Evolutionary conservation across 1,140 invertebrate species (phyloP), one percentile per base, ranked within the genome.

Genomic region (Brachionus koreanus): DNA sequence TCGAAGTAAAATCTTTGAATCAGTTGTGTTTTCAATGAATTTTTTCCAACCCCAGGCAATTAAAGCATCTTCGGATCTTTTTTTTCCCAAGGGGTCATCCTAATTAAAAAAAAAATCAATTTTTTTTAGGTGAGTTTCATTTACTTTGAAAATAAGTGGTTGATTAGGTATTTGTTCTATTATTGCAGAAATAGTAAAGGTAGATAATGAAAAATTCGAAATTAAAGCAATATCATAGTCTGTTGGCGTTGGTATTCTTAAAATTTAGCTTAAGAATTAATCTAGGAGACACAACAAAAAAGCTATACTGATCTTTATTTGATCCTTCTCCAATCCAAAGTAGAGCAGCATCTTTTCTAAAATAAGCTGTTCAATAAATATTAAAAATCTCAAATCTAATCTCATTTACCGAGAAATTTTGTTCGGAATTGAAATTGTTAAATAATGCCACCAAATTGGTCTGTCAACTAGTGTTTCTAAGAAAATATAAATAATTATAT

Each of bases 401-500:
- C n/a, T n/a, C n/a, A 25, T 16, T n/a, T 23, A 37, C 67, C 16
- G 42, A 0, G 33, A 75, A 0, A 86, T 23, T 19, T 84, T 83
- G 46, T 86, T 84, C 2, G 86, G 86, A 5, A 87, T 84, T 0
- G 84, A 85, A 3, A 87, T 83, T 1, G 61, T 82, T 46, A 87
- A 33, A 82, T 86, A 85, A 76, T 87, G 86, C 84, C 85, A 87
- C 86, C 86, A 87, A 10, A 86, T 83, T 5, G 86, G 75, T 85
- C 84, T 77, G 16, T 77, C 75, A 39, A 72, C 16, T 7, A 72
- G 3, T 72, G 33, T 19, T 10, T 72, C 35, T 72, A 16, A 16
- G 0, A 72, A 72, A 72, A 25, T 2, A 9, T 23, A 39, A 67
- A 67, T 29, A 67, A 12, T 29, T 16, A 13, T 9, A n/a, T 5